Percentiles rank a stretch among this genome's conserved stretches.
Evolutionary conservation across 2,797 vertebrate species (phyloP).

Genomic region (Xenops minutus): DNA sequence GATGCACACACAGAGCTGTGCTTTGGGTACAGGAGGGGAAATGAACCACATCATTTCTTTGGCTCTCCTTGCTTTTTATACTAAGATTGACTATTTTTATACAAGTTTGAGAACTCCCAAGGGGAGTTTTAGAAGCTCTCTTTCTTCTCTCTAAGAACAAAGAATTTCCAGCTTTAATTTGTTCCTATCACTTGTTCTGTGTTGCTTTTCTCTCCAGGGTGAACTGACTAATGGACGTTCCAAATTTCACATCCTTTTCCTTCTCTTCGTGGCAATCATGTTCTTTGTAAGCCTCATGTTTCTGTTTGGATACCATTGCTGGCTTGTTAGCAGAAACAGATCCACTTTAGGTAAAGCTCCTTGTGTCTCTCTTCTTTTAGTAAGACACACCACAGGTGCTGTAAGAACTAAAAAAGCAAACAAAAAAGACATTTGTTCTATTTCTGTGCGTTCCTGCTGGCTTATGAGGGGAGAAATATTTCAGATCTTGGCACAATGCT

Average conservation of each 20-base stretch:
- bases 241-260: conserved; percentile 96
- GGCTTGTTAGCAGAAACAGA: conserved; percentile 94
- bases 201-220: conserved; percentile 76
- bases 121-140: not conserved
- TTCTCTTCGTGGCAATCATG: conserved; percentile 96
- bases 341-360: conserved; percentile 90
- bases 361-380: not conserved
- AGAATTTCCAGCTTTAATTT: not conserved
- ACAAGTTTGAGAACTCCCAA: not conserved
- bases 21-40: not conserved
- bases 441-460: not conserved
- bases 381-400: not conserved
- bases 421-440: not conserved
- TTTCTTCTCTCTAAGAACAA: not conserved
- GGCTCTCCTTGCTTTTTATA: not conserved
- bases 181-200: not conserved
- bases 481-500: not conserved
- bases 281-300: conserved; percentile 97
- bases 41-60: not conserved
- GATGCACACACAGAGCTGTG: not conserved
- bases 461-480: not conserved
- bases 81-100: not conserved
- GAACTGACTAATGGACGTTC: conserved; percentile 86
- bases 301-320: conserved; percentile 96
- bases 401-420: not conserved